Base-by-base conservation (phyloP, 2,888 invertebrate genomes). In the Ophonus ardosiacus region DNA sequence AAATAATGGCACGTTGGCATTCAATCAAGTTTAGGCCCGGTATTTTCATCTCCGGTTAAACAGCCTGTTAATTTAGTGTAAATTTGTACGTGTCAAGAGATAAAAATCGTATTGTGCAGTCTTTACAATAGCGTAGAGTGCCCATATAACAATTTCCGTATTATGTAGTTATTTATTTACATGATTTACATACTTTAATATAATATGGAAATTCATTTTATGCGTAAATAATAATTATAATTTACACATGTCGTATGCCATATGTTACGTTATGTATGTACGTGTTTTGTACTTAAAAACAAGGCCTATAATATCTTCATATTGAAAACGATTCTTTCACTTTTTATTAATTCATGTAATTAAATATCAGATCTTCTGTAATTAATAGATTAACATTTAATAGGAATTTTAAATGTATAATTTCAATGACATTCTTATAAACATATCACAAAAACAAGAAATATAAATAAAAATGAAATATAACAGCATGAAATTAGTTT, bases 381-480 rank as follows among this genome's bases (percentile, higher is more conserved):
- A 21, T 63, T 63, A 63, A 63, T 51, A 8, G 43, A 51, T 63
- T 63, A 63, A 63, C 24, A 63, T 63, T 63, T 63, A 63, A 18
- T 13, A 18, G 10, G 63, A 21, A 63, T 63, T 63, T 63, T 24
- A 63, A 63, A 63, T 24, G 17, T 18, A 63, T 63, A 63, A 24
- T 63, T 24, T 21, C 63, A 63, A 63, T 63, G 63, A 8, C 59
- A 7, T 59, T 21, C 13, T 7, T 21, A 24, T 63, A 63, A 63
- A 63, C 13, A 63, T 10, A 24, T 51, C 8, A 51, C 13, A 51
- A 13, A 51, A 13, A 51, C 13, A 6, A 10, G 6, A 51, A 13
- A 51, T 8, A 51, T 10, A 13, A 51, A 13, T 51, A 51, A 51
- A 51, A 8, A 51, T 31, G 2, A 51, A 51, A 51, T 6, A 51